Conservation (phyloP, 92 coral and sea anemone species). For the Micromussa lordhowensis region DNA sequence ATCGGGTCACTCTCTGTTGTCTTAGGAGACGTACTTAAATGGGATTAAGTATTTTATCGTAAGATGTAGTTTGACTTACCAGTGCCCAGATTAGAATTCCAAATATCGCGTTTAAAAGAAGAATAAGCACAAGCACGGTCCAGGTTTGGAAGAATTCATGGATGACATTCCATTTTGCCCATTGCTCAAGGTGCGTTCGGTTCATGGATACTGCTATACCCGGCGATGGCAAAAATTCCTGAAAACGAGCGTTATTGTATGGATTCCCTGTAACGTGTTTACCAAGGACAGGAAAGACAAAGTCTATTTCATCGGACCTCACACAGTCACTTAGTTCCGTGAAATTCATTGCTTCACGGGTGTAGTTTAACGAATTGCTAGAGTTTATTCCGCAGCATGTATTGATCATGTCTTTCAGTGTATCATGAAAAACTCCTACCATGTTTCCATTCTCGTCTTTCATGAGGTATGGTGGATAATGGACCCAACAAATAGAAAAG, state of each 20-base stretch:
- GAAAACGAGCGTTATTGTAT: background rate
- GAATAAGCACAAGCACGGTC: slow-evolving; percentile 38
- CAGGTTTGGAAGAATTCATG: slow-evolving; percentile 44
- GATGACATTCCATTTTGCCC: slow-evolving; percentile 26
- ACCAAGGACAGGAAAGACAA: slow-evolving; percentile 13
- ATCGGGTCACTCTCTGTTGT: too few species aligned
- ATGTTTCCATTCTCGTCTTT: slow-evolving; percentile 4
- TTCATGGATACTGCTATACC: slow-evolving; percentile 27
- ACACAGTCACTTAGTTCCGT: slow-evolving; percentile 8
- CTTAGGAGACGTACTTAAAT: too few species aligned
- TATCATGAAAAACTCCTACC: slow-evolving; percentile 13
- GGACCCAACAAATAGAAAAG: slow-evolving; percentile 14
- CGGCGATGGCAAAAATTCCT: background rate
- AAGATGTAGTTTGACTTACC: slow-evolving; percentile 13
- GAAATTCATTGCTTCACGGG: background rate
- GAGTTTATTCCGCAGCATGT: background rate
- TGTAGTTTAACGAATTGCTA: slow-evolving; percentile 3
- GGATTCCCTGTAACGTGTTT: background rate
- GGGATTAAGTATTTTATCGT: background rate
- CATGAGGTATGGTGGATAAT: slow-evolving; percentile 33
- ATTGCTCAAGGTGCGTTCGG: background rate
- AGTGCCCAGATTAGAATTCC: slow-evolving; percentile 36
- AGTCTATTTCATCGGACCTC: background rate
- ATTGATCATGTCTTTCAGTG: background rate
- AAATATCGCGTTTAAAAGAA: slow-evolving; percentile 30